phyloP scores from a whole-genome alignment of 1,140 invertebrate genomes.

The Vollenhovia emeryi region DNA sequence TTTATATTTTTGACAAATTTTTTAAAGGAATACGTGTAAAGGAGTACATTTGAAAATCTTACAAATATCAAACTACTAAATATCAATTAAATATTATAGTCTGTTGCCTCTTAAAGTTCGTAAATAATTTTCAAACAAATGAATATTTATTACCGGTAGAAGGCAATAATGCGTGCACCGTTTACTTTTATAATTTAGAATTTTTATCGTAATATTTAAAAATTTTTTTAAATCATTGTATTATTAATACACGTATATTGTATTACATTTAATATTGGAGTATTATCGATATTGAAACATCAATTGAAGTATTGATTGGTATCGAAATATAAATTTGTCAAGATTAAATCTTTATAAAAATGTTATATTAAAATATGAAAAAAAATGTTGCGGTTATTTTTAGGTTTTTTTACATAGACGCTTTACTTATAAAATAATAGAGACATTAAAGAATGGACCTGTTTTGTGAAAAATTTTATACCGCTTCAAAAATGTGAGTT shows the following conservation, averaged over 20 bases:
- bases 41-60: no score
- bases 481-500: background rate
- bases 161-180: no score
- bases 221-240: background rate
- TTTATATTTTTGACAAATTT: no score
- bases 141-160: background rate
- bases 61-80: no score
- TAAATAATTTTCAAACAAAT: background rate
- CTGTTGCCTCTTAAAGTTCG: background rate
- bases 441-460: background rate
- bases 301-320: no score
- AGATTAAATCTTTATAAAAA: constrained; percentile 9
- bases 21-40: no score
- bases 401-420: background rate
- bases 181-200: background rate
- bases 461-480: background rate
- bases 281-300: background rate
- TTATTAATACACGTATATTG: background rate
- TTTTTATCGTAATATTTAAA: background rate
- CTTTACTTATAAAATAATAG: background rate
- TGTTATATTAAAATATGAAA: background rate
- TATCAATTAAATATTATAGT: no score
- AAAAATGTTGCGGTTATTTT: background rate
- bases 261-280: no score
- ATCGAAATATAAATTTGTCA: background rate